Conservation (phyloP, 2,888 invertebrate genomes). For the Synanthedon andrenaeformis region DNA sequence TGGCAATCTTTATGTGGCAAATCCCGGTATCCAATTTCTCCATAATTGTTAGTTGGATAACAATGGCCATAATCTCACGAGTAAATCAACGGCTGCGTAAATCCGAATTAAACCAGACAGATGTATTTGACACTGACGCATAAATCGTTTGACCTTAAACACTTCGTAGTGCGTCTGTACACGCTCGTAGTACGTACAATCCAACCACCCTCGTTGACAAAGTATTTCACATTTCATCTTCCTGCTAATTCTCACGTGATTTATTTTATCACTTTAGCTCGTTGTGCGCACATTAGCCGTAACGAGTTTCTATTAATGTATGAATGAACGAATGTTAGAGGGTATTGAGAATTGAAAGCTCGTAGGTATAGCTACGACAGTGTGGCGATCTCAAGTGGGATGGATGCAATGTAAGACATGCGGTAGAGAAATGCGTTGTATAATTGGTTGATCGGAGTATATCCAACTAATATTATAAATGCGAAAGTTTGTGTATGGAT, state of each 20-base stretch:
- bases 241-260: slow-evolving; percentile 20
- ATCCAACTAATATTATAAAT: too few species aligned
- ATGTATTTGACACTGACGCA: slow-evolving; percentile 30
- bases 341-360: slow-evolving; percentile 6
- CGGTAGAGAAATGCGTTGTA: background rate
- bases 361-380: background rate
- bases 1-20: slow-evolving; percentile 15
- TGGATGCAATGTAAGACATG: slow-evolving; percentile 21
- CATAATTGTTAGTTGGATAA: slow-evolving; percentile 33
- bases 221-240: slow-evolving; percentile 17
- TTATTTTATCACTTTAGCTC: slow-evolving; percentile 15
- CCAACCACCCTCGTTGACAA: slow-evolving; percentile 22
- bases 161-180: slow-evolving; percentile 8
- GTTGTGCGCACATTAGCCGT: slow-evolving; percentile 8
- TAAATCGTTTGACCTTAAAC: slow-evolving; percentile 49
- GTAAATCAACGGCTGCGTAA: slow-evolving; percentile 43
- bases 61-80: slow-evolving; percentile 44
- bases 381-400: slow-evolving; percentile 25
- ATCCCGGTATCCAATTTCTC: slow-evolving; percentile 31
- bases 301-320: background rate
- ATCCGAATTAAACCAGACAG: slow-evolving; percentile 47
- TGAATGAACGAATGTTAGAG: background rate
- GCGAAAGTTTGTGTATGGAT: too few species aligned
- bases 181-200: background rate
- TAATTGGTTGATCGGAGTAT: too few species aligned